Percentiles rank a stretch among this genome's conserved stretches.
Evolutionary conservation across 2,797 vertebrate species (phyloP).

Genomic region (Phrynocephalus guinanensis): DNA sequence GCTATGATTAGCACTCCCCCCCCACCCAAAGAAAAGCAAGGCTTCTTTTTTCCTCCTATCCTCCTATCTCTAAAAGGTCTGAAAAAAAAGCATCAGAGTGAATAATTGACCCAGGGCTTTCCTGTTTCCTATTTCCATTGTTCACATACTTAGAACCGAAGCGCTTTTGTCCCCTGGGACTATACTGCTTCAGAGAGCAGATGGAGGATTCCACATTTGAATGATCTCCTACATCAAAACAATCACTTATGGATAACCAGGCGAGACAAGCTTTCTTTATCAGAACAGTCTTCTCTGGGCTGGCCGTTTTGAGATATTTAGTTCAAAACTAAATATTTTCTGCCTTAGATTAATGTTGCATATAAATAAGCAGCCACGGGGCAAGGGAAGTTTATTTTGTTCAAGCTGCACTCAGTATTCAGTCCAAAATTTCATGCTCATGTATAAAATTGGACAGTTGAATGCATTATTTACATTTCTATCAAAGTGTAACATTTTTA

Average conservation of each 20-base stretch:
- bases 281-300: background rate
- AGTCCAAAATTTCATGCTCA: background rate
- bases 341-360: background rate
- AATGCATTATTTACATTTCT: no score
- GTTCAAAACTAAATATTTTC: background rate
- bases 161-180: background rate
- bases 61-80: background rate
- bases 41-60: background rate
- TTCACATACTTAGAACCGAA: background rate
- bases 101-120: background rate
- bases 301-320: background rate
- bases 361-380: background rate
- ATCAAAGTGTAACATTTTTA: no score
- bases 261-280: background rate
- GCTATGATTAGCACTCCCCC: no score
- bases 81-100: background rate
- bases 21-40: background rate
- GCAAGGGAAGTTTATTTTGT: background rate
- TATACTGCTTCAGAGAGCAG: background rate
- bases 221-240: background rate
- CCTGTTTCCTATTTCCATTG: background rate
- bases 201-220: slow-evolving; percentile 7
- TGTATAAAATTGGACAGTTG: background rate
- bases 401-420: background rate
- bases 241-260: background rate